Evolutionary conservation across 1,140 invertebrate species (phyloP).

Genomic region (Leptoteleia sp.): DNA sequence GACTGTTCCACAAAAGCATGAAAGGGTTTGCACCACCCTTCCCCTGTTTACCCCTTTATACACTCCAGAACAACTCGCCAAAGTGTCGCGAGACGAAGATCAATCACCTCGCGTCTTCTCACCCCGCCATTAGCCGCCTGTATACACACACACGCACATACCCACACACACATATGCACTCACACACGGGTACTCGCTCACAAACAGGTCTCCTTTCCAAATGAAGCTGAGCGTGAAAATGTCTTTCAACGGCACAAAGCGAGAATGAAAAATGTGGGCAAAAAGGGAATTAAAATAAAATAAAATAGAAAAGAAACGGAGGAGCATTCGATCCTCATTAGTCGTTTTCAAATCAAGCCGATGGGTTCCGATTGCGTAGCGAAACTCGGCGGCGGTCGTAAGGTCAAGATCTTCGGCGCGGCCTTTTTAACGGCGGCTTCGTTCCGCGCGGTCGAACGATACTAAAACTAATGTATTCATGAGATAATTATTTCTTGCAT

Average conservation of each 20-base stretch:
- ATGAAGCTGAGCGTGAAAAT: conserved; percentile 29
- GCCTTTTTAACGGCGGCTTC: conserved; percentile 69
- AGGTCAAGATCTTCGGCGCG: conserved; percentile 69
- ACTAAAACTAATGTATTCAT: conserved; percentile 80
- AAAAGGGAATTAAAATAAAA: too few species aligned
- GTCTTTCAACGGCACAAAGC: conserved; percentile 3
- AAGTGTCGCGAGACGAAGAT: conserved; percentile 76
- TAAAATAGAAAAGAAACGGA: too few species aligned
- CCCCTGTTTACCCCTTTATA: conserved; percentile 73
- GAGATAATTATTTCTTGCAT: conserved; percentile 80
- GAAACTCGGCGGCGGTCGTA: conserved; percentile 63
- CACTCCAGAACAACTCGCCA: conserved; percentile 72
- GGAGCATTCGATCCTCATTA: conserved; percentile 22
- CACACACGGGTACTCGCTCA: not conserved
- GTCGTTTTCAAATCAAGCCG: conserved; percentile 27
- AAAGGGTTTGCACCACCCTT: conserved; percentile 74
- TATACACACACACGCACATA: not conserved
- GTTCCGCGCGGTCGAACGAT: conserved; percentile 71
- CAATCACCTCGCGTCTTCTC: conserved; percentile 73
- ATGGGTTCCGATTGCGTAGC: conserved; percentile 59
- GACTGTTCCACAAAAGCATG: conserved; percentile 76
- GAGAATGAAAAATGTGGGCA: conserved; percentile 23
- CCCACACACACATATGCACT: conserved; percentile 29
- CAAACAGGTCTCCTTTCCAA: not conserved
- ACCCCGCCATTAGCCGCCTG: conserved; percentile 26